phyloP scores from a whole-genome alignment of 2,113 vertebrate species.

The Furnarius figulus region DNA sequence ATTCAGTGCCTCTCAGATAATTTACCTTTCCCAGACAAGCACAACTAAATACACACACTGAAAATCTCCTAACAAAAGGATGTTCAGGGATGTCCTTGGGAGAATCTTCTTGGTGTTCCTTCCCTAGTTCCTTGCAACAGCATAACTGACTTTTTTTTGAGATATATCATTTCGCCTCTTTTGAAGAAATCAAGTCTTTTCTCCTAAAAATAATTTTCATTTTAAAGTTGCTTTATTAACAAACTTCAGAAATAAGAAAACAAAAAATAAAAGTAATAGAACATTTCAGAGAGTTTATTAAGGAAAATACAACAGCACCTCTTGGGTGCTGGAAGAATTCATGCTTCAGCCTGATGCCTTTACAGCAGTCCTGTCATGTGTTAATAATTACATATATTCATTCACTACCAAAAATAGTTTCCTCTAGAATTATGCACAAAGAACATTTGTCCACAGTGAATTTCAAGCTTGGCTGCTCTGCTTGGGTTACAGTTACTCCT shows the following conservation, averaged over 20 bases:
- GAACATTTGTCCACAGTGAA: constrained; percentile 61
- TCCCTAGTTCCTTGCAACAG: neutral
- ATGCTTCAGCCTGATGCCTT: constrained; percentile 2
- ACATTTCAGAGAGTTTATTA: neutral
- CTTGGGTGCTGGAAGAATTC: constrained; percentile 35
- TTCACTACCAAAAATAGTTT: constrained; percentile 64
- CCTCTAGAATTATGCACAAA: constrained; percentile 63
- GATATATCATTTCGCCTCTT: neutral
- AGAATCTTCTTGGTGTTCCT: neutral
- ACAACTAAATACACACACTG: neutral
- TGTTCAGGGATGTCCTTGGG: neutral
- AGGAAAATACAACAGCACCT: constrained; percentile 31
- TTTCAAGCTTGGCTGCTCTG: constrained; percentile 54
- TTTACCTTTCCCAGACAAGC: neutral
- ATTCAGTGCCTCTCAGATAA: neutral
- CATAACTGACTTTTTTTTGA: neutral
- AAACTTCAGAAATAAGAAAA: constrained; percentile 8
- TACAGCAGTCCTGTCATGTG: constrained; percentile 20
- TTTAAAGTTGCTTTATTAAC: neutral
- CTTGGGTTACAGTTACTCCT: constrained; percentile 56
- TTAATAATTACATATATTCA: constrained; percentile 66
- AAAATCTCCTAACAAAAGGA: neutral
- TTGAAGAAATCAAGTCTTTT: neutral
- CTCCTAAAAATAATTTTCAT: neutral
- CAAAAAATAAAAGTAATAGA: neutral